Evolutionary conservation across 1,140 invertebrate genomes (phyloP).

Genomic region (Drosophila paulistorum): DNA sequence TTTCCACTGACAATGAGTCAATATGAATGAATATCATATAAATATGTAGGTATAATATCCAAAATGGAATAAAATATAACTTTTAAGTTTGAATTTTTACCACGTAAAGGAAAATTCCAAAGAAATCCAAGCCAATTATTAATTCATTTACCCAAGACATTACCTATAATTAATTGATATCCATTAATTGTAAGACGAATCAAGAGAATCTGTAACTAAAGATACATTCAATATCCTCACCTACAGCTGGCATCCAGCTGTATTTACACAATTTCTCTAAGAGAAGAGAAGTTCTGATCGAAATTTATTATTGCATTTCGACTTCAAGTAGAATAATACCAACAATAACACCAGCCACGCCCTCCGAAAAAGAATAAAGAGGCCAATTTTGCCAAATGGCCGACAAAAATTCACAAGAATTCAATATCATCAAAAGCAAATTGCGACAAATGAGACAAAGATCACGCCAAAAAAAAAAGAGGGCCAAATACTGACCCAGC

Average conservation of each 20-base stretch:
- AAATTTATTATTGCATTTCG: slow-evolving; percentile 1
- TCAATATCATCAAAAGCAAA: slow-evolving; percentile 30
- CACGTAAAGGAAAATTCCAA: too few relatives aligned
- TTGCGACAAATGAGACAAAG: slow-evolving; percentile 33
- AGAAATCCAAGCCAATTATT: too few relatives aligned
- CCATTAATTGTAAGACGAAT: too few relatives aligned
- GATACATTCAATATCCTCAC: background rate
- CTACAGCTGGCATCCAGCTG: slow-evolving; percentile 28
- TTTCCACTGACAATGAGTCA: too few relatives aligned
- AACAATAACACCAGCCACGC: slow-evolving; percentile 27
- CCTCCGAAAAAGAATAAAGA: background rate
- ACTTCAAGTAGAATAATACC: slow-evolving; percentile 19
- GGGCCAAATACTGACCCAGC: slow-evolving; percentile 40
- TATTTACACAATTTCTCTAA: slow-evolving; percentile 26
- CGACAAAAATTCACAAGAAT: slow-evolving; percentile 28
- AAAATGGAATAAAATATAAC: too few relatives aligned
- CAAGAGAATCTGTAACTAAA: too few relatives aligned
- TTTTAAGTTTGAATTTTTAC: too few relatives aligned
- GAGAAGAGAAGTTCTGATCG: slow-evolving; percentile 10
- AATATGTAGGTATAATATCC: too few relatives aligned
- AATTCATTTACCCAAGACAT: too few relatives aligned
- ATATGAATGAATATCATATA: too few relatives aligned
- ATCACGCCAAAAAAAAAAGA: slow-evolving; percentile 61
- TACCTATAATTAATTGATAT: too few relatives aligned
- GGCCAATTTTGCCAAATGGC: slow-evolving; percentile 32